Evolutionary conservation across 2,888 invertebrate species (phyloP), one percentile per base, ranked within the genome.

Genomic region (Ormyrus nitidulus): DNA sequence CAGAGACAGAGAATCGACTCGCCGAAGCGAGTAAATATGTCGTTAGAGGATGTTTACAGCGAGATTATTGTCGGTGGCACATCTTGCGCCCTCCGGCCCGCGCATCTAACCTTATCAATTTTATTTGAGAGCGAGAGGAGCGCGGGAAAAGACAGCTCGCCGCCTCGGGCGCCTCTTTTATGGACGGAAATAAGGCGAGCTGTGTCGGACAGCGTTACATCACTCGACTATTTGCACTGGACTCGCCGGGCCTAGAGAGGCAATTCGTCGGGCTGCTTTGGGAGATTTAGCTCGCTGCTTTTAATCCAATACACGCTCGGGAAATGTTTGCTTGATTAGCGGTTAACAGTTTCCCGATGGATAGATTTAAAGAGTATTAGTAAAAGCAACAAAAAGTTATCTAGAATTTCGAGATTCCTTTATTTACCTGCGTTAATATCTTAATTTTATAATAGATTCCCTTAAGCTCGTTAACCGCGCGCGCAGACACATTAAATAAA

Each of bases 31-130:
- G 87, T 89, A 90, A 90, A 90, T 89, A 90, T 89, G 87, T 90
- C 89, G 89, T 90, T 89, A 89, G 88, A 88, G 88, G 89, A 89
- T 90, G 90, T 90, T 90, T 90, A 90, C 90, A 89, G 88, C 87
- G 86, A 88, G 89, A 90, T 90, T 90, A 89, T 90, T 90, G 89
- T 90, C 89, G 87, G 88, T 87, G 87, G 88, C 90, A 89, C 89
- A 88, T 89, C 89, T 84, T 87, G 87, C 89, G 48, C 51, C 66
- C 61, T 7, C 6, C 53, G 44, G 58, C 34, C 88, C 85, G 19
- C 66, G 54, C 19, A 78, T 77, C 83, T 72, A 73, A 73, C 51
- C 6, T 87, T 88, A 88, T 88, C 88, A 88, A 86, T 88, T 88
- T 88, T 88, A 88, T 88, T 88, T 81, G 86, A 85, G 84, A 81